Base-by-base conservation (phyloP, 2,113 vertebrate species). In the Hemicordylus capensis region DNA sequence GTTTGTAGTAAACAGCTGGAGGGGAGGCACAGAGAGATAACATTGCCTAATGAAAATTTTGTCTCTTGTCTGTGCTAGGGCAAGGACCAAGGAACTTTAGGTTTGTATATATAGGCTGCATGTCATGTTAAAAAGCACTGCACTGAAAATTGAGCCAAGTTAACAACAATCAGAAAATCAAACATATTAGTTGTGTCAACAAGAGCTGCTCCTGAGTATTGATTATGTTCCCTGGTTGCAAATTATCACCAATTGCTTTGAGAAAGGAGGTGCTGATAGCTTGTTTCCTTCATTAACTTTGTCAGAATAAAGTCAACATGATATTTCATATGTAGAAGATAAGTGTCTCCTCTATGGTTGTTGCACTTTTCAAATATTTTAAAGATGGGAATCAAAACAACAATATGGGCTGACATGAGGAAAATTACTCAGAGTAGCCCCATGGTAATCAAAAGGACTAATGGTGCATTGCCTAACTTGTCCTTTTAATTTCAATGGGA, bases 171-270 rank as follows among this genome's bases (percentile, higher is more conserved):
- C 84, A 39, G 37, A 44, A 76, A 80, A 77, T 88, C 72, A 88
- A 90, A 89, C 44, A 86, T 81, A 93, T 88, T 88, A 91, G 81
- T 91, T 91, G 89, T 87, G 6, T 79, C 72, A 90, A 89, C 80
- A 77, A 92, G 87, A 26, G 3, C 69, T 79, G 66, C 84, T 92
- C 83, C 78, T 91, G 61, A 64, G 74, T 89, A 94, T 91, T 86
- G 94, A 93, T 91, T 94, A 39, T 4, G 87, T 81, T 85, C 78
- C 54, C 51, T 72, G 80, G 76, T 67, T 90, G 88, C 31, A 93
- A 93, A 93, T 94, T 92, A 80, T 88, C 85, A 89, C 85, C 81
- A 72, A 87, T 92, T 92, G 84, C 90, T 93, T 78, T 90, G 85
- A 90, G 61, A 83, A 19, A 59, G 72, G 73, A 90, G 85, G 86